Conservation (phyloP, 2,797 vertebrate genomes). For the Melanotaenia boesemani region DNA sequence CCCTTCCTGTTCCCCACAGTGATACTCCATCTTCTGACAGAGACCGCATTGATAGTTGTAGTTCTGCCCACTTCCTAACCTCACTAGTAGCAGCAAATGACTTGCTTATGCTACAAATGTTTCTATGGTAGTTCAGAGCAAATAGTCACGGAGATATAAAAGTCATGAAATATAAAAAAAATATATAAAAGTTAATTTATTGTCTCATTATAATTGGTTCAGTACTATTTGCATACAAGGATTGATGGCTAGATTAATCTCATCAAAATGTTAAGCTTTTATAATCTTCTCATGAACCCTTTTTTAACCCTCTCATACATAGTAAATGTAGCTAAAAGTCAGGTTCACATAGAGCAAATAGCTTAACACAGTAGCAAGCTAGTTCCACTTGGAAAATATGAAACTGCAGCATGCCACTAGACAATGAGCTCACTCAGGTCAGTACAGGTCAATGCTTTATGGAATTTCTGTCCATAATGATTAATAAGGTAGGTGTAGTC, state of each 20-base stretch:
- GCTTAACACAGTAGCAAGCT: slow-evolving; percentile 44
- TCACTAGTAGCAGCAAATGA: slow-evolving; percentile 17
- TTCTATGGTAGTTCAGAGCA: slow-evolving; percentile 8
- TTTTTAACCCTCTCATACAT: slow-evolving; percentile 78
- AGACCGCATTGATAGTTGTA: slow-evolving; percentile 52
- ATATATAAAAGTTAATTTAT: slow-evolving; percentile 51
- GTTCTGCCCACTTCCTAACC: slow-evolving; percentile 6
- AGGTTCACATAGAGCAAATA: slow-evolving; percentile 50
- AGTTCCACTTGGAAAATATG: slow-evolving; percentile 36
- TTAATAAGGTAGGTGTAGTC: slow-evolving; percentile 74
- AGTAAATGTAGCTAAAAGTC: slow-evolving; percentile 77
- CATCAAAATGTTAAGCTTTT: slow-evolving; percentile 80
- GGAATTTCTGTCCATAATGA: slow-evolving; percentile 77
- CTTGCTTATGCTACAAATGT: slow-evolving; percentile 36
- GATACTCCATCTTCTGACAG: slow-evolving; percentile 63
- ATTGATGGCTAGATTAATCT: slow-evolving; percentile 75
- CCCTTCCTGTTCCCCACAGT: slow-evolving; percentile 62
- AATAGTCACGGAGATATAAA: slow-evolving; percentile 25
- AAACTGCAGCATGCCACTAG: slow-evolving; percentile 52
- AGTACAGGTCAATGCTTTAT: slow-evolving; percentile 65
- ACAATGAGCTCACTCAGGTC: slow-evolving; percentile 72
- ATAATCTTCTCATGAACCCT: slow-evolving; percentile 75
- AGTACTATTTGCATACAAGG: slow-evolving; percentile 54
- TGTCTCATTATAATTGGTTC: slow-evolving; percentile 52
- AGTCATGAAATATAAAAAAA: neutral